phyloP scores from a whole-genome alignment of 2,113 vertebrate genomes.

The Myanophis thanlyinensis region DNA sequence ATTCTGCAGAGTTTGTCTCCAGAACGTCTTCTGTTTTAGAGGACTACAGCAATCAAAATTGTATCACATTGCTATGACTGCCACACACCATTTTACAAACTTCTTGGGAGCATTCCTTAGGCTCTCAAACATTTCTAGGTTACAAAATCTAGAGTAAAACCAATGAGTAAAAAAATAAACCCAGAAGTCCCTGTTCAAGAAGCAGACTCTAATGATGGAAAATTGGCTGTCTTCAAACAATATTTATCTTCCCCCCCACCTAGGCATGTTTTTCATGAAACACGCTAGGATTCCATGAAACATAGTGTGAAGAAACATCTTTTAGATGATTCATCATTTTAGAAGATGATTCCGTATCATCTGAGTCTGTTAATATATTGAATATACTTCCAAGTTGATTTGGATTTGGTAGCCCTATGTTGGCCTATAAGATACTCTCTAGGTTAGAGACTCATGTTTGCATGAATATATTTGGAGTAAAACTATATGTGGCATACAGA shows the following conservation, averaged over 20 bases:
- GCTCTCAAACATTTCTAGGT: not conserved
- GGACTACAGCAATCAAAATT: not conserved
- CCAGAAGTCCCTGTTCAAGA: not conserved
- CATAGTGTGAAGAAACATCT: not conserved
- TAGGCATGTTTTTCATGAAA: not conserved
- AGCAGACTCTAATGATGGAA: not conserved
- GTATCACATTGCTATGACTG: not conserved
- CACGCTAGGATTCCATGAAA: not conserved
- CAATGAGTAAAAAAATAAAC: not conserved
- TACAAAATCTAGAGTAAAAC: not conserved
- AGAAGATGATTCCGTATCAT: not conserved
- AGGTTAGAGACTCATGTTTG: not conserved
- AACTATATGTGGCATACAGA: not conserved
- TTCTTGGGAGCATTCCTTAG: not conserved
- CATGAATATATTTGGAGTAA: not conserved
- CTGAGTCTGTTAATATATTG: not conserved
- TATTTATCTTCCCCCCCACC: not conserved
- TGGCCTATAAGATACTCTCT: not conserved
- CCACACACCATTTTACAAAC: not conserved
- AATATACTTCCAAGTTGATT: not conserved
- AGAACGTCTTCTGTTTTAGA: too few relatives aligned
- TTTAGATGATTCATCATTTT: not conserved
- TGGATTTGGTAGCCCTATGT: not conserved
- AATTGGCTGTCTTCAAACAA: not conserved
- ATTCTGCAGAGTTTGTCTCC: not conserved